phyloP scores from a whole-genome alignment of 2,113 vertebrate species.

The Variabilichromis moorii region DNA sequence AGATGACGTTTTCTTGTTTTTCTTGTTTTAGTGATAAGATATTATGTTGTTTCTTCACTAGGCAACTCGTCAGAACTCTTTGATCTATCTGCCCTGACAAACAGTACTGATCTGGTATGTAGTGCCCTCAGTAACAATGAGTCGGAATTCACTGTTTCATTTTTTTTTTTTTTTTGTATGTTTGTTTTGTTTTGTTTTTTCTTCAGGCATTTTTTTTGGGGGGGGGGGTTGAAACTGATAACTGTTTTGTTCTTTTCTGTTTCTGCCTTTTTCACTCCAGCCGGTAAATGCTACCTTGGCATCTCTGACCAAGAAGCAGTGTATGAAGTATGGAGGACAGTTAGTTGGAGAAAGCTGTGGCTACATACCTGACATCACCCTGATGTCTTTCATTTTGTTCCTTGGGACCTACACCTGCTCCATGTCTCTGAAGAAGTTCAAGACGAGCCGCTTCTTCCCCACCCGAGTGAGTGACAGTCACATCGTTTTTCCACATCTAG shows the following conservation, averaged over 20 bases:
- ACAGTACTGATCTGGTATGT: conserved; percentile 74
- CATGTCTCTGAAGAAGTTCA: conserved; percentile 96
- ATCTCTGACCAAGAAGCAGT: conserved; percentile 75
- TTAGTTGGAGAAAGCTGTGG: conserved; percentile 78
- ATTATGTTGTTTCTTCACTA: conserved; percentile 42
- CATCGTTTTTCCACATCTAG: not conserved
- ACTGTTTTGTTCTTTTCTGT: not conserved
- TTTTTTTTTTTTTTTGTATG: accelerated
- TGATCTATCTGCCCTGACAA: conserved; percentile 22
- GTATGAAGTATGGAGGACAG: conserved; percentile 72
- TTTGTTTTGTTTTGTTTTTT: not conserved
- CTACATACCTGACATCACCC: conserved; percentile 91
- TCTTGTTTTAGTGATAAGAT: not conserved
- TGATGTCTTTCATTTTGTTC: conserved; percentile 97
- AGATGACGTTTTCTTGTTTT: not conserved
- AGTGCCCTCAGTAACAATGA: not conserved
- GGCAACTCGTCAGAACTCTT: conserved; percentile 73
- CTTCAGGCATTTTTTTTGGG: not conserved
- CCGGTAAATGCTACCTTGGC: conserved; percentile 77
- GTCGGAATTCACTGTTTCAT: not conserved
- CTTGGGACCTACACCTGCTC: conserved; percentile 93
- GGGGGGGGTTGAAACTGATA: not conserved
- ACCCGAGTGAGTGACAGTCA: conserved; percentile 77
- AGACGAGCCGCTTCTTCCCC: conserved; percentile 94
- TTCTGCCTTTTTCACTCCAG: conserved; percentile 5